A percentile compares a stretch with the other conserved stretches of the same genome.
These are phyloP conservation scores for Gymnoscopelus microlampas DNA, from an alignment of 2,797 vertebrate species.

Conservation along the genomic window DNA sequence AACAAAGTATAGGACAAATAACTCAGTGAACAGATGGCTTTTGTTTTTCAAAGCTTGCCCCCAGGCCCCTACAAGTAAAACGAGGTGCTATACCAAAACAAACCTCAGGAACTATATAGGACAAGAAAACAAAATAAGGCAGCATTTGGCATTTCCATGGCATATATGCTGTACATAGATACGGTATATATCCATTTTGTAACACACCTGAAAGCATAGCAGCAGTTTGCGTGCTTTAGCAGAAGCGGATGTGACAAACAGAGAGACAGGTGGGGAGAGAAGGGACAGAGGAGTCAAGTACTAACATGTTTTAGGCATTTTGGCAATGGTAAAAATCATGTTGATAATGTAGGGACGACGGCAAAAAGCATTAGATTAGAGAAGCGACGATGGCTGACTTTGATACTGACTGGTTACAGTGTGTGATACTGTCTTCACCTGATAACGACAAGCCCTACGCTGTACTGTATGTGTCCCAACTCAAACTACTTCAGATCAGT, in stretches of 20 bases:
- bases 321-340: constrained; percentile 44
- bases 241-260: constrained; percentile 57
- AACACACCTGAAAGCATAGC: constrained; percentile 74
- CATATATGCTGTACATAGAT: constrained; percentile 72
- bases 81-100: constrained; percentile 55
- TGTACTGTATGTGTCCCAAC: constrained; percentile 7
- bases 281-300: constrained; percentile 46
- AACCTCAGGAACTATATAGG: constrained; percentile 39
- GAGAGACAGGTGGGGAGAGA: constrained; percentile 22
- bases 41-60: constrained; percentile 40
- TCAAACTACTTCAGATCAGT: constrained; percentile 28
- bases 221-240: constrained; percentile 66
- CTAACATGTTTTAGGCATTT: constrained; percentile 60
- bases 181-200: constrained; percentile 68
- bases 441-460: constrained; percentile 54
- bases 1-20: constrained; percentile 47
- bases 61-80: constrained; percentile 23
- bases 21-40: constrained; percentile 61
- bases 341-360: constrained; percentile 59
- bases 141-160: constrained; percentile 83
- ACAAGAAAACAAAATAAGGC: constrained; percentile 77
- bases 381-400: constrained; percentile 54
- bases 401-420: constrained; percentile 44
- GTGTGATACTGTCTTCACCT: constrained; percentile 58
- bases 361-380: constrained; percentile 61